These are phyloP conservation scores for Zosterops japonicus DNA, from an alignment of 2,113 vertebrate species.

Conservation along the genomic window DNA sequence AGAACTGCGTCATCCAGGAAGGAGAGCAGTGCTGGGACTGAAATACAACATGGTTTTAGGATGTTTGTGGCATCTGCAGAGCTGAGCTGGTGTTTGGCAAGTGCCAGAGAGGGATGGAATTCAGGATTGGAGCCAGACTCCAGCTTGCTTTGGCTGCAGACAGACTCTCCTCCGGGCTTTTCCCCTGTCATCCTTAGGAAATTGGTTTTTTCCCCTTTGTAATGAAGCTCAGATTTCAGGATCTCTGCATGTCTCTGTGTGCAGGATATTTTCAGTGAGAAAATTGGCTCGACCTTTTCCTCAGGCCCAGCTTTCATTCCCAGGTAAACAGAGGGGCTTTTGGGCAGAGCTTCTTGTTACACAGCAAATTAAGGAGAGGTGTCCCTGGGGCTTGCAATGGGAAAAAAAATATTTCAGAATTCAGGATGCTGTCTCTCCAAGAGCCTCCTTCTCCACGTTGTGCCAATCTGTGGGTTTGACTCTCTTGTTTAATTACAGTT, in stretches of 20 bases:
- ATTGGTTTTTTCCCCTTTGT: background rate
- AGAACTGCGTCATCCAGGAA: background rate
- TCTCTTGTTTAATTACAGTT: conserved; percentile 29
- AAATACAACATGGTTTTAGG: background rate
- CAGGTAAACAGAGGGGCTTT: background rate
- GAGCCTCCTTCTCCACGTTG: background rate
- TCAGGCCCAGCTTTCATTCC: background rate
- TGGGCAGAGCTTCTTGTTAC: background rate
- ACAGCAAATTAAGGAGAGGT: background rate
- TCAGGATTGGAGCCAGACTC: conserved; percentile 1
- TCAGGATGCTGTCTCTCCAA: background rate
- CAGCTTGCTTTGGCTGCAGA: conserved; percentile 9
- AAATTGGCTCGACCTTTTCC: conserved; percentile 11
- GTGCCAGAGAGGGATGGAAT: background rate
- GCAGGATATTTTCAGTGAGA: background rate
- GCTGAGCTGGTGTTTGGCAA: background rate
- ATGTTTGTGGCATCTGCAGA: background rate
- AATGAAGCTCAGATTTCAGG: background rate
- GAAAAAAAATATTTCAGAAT: background rate
- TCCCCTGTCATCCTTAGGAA: background rate
- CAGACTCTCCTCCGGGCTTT: background rate
- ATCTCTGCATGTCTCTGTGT: background rate
- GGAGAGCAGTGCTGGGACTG: background rate
- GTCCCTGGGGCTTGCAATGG: background rate
- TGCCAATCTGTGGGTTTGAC: background rate